phyloP scores from a whole-genome alignment of 2,797 vertebrate species.

The Cheirogaleus major region DNA sequence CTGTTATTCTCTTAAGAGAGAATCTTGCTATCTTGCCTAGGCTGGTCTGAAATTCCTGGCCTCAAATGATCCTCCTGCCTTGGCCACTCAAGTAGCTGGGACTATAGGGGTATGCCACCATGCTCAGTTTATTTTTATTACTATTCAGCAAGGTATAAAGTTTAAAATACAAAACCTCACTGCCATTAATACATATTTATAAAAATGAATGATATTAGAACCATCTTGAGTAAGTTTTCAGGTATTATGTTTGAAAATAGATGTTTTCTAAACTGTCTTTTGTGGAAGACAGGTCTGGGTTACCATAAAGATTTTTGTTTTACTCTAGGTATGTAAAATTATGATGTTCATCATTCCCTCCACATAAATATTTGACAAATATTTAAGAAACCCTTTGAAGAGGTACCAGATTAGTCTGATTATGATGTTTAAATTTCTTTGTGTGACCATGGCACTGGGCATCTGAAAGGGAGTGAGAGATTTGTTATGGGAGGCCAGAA shows the following conservation, averaged over 20 bases:
- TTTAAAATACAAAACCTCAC: background rate
- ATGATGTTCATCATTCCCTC: background rate
- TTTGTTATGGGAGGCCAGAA: background rate
- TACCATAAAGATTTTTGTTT: background rate
- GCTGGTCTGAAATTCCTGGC: no score
- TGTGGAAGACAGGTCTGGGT: background rate
- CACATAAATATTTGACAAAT: background rate
- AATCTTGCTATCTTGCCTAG: no score
- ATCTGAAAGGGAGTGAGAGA: background rate
- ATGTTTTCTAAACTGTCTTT: background rate
- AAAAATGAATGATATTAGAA: background rate
- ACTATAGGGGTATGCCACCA: no score
- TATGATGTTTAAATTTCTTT: background rate
- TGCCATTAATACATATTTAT: background rate
- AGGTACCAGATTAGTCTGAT: background rate
- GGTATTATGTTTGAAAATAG: background rate
- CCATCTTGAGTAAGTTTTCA: background rate
- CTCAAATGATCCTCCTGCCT: no score
- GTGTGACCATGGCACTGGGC: background rate
- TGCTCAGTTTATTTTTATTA: no score
- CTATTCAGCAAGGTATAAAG: background rate
- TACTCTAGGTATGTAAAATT: background rate
- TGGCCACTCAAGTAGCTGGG: no score
- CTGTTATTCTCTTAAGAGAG: background rate
- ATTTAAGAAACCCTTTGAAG: background rate